Conservation (phyloP, 2,113 vertebrate species). For the Bubo scandiacus region DNA sequence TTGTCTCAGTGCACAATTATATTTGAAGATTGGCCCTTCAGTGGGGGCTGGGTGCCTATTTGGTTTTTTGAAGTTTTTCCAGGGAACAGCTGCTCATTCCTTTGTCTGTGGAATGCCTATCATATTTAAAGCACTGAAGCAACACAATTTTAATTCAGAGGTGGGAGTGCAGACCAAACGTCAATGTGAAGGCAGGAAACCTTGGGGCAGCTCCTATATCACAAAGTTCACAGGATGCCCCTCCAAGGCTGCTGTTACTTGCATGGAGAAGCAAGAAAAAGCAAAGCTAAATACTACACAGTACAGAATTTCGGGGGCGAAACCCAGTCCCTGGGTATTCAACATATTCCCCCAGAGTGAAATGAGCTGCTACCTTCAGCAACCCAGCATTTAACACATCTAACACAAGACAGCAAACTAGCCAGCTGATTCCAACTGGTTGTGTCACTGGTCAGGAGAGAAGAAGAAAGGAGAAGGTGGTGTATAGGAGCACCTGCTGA, state of each 20-base stretch:
- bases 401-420: background rate
- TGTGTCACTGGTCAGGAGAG: background rate
- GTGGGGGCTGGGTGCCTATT: background rate
- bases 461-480: background rate
- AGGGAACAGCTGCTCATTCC: background rate
- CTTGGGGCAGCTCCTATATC: background rate
- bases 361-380: background rate
- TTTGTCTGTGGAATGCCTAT: background rate
- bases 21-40: background rate
- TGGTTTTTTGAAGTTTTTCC: background rate
- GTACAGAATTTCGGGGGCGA: background rate
- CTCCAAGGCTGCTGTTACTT: background rate
- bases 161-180: background rate
- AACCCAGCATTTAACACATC: background rate
- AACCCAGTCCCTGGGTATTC: background rate
- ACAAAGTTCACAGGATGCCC: background rate
- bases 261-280: background rate
- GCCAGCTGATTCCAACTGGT: background rate
- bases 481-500: background rate
- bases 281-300: background rate
- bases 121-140: background rate
- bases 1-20: background rate
- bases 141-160: background rate
- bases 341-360: background rate
- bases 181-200: background rate